phyloP scores from a whole-genome alignment of 2,113 vertebrate species.

The Microcebus ravelobensis region DNA sequence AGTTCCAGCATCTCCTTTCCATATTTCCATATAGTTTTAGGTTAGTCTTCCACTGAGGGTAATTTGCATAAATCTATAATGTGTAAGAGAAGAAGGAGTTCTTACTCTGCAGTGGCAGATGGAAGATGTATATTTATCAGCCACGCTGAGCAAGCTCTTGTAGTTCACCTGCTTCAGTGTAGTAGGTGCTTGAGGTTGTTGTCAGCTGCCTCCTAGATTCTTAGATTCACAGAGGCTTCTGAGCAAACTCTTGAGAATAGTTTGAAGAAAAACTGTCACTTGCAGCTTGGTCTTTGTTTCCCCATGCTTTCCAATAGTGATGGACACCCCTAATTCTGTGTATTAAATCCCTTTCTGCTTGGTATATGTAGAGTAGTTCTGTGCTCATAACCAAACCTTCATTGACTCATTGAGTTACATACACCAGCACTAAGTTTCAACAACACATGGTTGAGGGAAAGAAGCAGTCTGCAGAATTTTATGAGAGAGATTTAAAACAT shows the following conservation, averaged over 20 bases:
- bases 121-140: background rate
- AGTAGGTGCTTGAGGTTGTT: background rate
- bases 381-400: background rate
- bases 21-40: background rate
- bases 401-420: background rate
- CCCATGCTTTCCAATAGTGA: background rate
- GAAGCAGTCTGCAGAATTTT: slow-evolving; percentile 13
- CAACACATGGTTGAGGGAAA: background rate
- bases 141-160: background rate
- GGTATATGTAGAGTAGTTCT: background rate
- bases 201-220: background rate
- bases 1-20: background rate
- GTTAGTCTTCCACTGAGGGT: background rate
- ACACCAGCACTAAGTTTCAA: background rate
- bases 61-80: background rate
- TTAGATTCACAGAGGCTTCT: background rate
- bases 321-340: background rate
- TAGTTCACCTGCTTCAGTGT: background rate
- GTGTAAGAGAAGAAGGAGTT: background rate
- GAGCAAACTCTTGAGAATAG: background rate
- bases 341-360: background rate
- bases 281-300: background rate
- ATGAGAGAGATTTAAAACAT: background rate
- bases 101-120: background rate
- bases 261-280: background rate